These are phyloP conservation scores for Calephelis nemesis DNA, from an alignment of 1,140 invertebrate genomes.

Conservation along the genomic window DNA sequence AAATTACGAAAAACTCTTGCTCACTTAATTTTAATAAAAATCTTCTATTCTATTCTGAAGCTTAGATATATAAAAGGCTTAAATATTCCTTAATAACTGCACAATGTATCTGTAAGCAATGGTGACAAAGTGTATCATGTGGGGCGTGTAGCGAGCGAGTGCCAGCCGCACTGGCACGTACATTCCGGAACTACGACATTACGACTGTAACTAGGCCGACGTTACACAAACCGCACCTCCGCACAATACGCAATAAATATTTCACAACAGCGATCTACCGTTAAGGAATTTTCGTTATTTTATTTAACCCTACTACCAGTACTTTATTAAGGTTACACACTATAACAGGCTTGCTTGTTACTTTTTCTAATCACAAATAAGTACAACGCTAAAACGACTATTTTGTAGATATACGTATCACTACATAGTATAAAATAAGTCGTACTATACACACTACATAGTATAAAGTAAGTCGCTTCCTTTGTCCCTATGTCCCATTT, in stretches of 20 bases:
- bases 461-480: too few relatives aligned
- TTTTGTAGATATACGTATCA: too few relatives aligned
- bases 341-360: background rate
- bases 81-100: too few relatives aligned
- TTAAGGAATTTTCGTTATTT: slow-evolving; percentile 3
- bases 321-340: background rate
- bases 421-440: too few relatives aligned
- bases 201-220: slow-evolving; percentile 41
- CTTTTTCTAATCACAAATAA: too few relatives aligned
- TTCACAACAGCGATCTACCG: background rate
- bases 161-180: slow-evolving; percentile 49
- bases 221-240: slow-evolving; percentile 30
- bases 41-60: too few relatives aligned
- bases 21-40: too few relatives aligned
- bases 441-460: too few relatives aligned
- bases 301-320: background rate
- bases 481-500: too few relatives aligned
- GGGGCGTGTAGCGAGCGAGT: slow-evolving; percentile 27
- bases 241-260: slow-evolving; percentile 23
- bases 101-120: background rate
- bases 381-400: too few relatives aligned
- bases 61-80: too few relatives aligned
- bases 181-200: slow-evolving; percentile 37
- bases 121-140: slow-evolving; percentile 2
- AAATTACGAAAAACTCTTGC: too few relatives aligned